phyloP scores from a whole-genome alignment of 2,888 invertebrate genomes.

The Monochamus alternatus region DNA sequence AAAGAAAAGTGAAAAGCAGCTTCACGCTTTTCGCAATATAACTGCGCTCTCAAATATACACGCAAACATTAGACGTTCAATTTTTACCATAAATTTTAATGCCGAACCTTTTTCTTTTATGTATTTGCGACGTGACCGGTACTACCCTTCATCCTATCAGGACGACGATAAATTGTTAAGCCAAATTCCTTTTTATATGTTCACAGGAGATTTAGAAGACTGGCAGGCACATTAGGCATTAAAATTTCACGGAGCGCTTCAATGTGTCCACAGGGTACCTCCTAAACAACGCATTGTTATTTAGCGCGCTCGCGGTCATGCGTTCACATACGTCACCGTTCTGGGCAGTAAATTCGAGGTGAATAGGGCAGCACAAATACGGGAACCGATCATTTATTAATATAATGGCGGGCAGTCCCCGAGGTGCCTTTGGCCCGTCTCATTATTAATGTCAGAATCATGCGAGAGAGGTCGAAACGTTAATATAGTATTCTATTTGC shows the following conservation, averaged over 20 bases:
- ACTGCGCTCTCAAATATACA: too few relatives aligned
- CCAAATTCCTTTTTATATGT: too few relatives aligned
- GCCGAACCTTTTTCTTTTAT: too few relatives aligned
- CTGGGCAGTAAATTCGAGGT: constrained; percentile 25
- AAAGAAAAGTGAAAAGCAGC: too few relatives aligned
- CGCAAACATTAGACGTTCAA: too few relatives aligned
- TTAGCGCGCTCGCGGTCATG: not conserved
- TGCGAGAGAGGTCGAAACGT: constrained; percentile 24
- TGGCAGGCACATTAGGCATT: not conserved
- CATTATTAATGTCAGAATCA: constrained; percentile 29
- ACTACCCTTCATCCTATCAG: too few relatives aligned
- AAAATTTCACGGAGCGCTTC: not conserved
- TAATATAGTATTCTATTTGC: constrained; percentile 23
- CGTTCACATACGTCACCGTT: constrained; percentile 23
- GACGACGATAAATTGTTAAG: too few relatives aligned
- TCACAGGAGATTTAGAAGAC: not conserved
- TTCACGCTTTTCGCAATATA: too few relatives aligned
- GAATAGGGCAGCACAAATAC: constrained; percentile 28
- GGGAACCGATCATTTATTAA: constrained; percentile 30
- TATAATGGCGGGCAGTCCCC: constrained; percentile 18
- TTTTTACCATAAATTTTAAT: too few relatives aligned
- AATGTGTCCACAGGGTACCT: not conserved
- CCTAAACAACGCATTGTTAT: not conserved
- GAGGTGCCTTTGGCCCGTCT: constrained; percentile 15
- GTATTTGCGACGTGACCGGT: too few relatives aligned